phyloP scores from a whole-genome alignment of 2,113 vertebrate species.

The Morone chrysops region DNA sequence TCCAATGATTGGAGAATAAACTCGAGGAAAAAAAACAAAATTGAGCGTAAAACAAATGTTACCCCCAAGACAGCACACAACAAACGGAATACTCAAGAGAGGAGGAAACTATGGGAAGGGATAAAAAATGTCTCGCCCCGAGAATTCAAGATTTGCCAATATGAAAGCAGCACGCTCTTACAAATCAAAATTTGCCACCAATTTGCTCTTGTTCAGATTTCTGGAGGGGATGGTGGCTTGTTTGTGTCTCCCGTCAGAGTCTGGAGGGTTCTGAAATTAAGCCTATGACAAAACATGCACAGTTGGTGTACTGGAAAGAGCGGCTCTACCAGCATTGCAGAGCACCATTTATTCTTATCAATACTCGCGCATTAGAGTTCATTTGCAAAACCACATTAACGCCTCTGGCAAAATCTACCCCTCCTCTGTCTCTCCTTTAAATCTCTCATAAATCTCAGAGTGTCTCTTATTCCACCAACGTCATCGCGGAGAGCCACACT shows the following conservation, averaged over 20 bases:
- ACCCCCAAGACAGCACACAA: constrained; percentile 61
- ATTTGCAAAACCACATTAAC: constrained; percentile 78
- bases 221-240: constrained; percentile 60
- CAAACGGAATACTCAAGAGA: constrained; percentile 76
- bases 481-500: constrained; percentile 66
- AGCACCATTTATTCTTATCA: constrained; percentile 64
- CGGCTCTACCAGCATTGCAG: constrained; percentile 12
- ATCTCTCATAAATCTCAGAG: constrained; percentile 68
- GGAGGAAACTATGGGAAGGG: constrained; percentile 47
- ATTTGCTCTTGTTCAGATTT: constrained; percentile 69
- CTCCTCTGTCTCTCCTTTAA: constrained; percentile 47
- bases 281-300: constrained; percentile 56
- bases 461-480: constrained; percentile 47
- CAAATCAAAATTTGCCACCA: constrained; percentile 77
- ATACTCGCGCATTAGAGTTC: constrained; percentile 66
- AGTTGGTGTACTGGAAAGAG: constrained; percentile 38
- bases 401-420: constrained; percentile 50
- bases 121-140: constrained; percentile 66
- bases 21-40: constrained; percentile 45
- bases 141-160: constrained; percentile 72
- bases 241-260: constrained; percentile 58
- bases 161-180: constrained; percentile 54
- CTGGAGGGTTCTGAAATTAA: constrained; percentile 64
- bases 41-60: constrained; percentile 61
- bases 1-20: constrained; percentile 58